Percentiles rank a stretch among this genome's conserved stretches.
These are phyloP conservation scores for Bactericera cockerelli DNA, from an alignment of 1,140 invertebrate genomes.

Conservation along the genomic window DNA sequence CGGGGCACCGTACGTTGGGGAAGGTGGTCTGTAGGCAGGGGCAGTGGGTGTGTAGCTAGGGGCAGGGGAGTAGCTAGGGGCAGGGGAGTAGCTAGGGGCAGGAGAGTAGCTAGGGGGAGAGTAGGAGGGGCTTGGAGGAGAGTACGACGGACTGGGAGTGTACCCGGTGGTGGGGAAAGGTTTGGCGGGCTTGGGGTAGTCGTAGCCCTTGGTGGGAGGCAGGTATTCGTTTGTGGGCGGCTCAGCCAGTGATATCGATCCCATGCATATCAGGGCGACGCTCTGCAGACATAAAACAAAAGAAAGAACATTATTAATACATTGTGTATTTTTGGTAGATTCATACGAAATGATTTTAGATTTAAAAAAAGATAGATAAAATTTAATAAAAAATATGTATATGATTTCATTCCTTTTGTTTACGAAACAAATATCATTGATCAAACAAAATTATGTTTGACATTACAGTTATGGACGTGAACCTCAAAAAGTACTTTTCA, in stretches of 20 bases:
- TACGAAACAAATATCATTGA: too few relatives aligned
- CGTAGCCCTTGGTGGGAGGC: not conserved
- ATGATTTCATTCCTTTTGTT: too few relatives aligned
- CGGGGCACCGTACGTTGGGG: not conserved
- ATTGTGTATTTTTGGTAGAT: too few relatives aligned
- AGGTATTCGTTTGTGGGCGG: constrained; percentile 5
- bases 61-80: not conserved
- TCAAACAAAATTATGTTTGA: too few relatives aligned
- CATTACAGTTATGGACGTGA: too few relatives aligned
- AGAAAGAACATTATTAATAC: too few relatives aligned
- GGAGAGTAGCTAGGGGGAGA: not conserved
- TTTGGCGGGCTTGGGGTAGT: constrained; percentile 1
- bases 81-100: not conserved
- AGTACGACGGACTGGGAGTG: not conserved
- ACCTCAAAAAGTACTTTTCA: too few relatives aligned
- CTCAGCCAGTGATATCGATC: constrained; percentile 1
- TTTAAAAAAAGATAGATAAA: too few relatives aligned
- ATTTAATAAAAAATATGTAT: too few relatives aligned
- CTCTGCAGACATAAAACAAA: not conserved
- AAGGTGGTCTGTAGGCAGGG: not conserved
- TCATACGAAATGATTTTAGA: too few relatives aligned
- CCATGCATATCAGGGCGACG: not conserved
- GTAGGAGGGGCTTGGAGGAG: not conserved
- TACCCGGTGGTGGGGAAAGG: not conserved
- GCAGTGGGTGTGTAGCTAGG: not conserved